Conservation (phyloP, 2,113 vertebrate species). For the Pseudorectes ferrugineus region DNA sequence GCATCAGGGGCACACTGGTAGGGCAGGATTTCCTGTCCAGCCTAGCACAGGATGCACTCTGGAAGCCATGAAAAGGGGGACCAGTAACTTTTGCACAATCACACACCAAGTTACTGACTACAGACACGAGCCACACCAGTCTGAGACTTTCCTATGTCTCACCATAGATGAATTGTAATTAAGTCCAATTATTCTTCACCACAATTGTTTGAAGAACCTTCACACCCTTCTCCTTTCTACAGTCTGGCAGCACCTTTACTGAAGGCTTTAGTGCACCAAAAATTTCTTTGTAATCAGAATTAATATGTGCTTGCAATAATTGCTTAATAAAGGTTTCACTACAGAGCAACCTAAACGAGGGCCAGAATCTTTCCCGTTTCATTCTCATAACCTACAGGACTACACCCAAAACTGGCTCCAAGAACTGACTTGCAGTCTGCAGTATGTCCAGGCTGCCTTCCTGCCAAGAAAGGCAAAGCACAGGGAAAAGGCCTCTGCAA, state of each 20-base stretch:
- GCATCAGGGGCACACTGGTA: background rate
- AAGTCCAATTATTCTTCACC: background rate
- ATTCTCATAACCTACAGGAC: background rate
- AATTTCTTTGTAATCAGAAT: background rate
- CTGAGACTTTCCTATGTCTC: background rate
- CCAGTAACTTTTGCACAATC: background rate
- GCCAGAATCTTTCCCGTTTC: background rate
- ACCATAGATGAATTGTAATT: background rate
- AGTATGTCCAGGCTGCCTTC: background rate
- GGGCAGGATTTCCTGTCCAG: background rate
- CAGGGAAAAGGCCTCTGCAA: background rate
- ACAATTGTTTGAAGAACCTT: background rate
- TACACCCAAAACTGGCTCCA: background rate
- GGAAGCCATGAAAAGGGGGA: background rate
- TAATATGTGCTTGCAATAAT: background rate
- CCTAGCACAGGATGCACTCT: background rate
- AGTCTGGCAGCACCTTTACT: background rate
- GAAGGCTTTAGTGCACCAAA: background rate
- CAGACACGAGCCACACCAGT: accelerated
- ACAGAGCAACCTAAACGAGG: background rate
- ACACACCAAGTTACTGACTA: background rate
- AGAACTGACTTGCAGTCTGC: background rate
- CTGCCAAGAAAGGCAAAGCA: background rate
- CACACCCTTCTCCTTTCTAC: background rate
- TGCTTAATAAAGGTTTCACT: background rate